Conservation (phyloP, 2,797 vertebrate species). For the Spea hammondii region DNA sequence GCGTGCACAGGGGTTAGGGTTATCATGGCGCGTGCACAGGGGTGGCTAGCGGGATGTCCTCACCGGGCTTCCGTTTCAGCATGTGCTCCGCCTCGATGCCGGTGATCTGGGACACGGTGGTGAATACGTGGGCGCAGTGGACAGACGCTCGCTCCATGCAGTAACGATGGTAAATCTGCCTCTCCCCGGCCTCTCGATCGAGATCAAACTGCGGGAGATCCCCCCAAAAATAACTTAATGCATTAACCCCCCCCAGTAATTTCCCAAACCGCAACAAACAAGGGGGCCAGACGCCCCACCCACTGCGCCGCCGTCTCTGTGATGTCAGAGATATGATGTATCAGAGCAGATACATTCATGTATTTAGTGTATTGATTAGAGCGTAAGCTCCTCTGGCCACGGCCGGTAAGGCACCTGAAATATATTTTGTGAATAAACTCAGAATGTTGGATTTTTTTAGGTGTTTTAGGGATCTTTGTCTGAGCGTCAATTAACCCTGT, state of each 20-base stretch:
- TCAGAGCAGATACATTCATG: too few species aligned
- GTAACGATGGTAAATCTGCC: conserved; percentile 95
- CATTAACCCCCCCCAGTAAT: background rate
- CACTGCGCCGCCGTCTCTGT: too few species aligned
- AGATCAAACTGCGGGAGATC: conserved; percentile 78
- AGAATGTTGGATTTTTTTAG: too few species aligned
- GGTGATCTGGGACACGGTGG: conserved; percentile 94
- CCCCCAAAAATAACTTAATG: background rate
- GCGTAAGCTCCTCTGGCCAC: too few species aligned
- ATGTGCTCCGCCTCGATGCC: conserved; percentile 90
- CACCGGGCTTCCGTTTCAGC: conserved; percentile 88
- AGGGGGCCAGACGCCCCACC: too few species aligned
- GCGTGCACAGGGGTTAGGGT: background rate
- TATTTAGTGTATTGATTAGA: too few species aligned
- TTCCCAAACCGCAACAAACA: background rate
- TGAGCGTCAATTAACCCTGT: too few species aligned
- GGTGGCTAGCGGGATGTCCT: background rate
- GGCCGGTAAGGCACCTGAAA: too few species aligned
- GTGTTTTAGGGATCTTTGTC: too few species aligned
- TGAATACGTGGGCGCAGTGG: conserved; percentile 90
- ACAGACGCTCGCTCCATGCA: conserved; percentile 90
- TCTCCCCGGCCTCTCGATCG: conserved; percentile 90
- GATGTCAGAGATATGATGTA: too few species aligned
- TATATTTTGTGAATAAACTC: too few species aligned
- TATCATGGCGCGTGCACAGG: background rate